Conservation (phyloP, 2,888 invertebrate species). For the Megaustenia siamemsis region DNA sequence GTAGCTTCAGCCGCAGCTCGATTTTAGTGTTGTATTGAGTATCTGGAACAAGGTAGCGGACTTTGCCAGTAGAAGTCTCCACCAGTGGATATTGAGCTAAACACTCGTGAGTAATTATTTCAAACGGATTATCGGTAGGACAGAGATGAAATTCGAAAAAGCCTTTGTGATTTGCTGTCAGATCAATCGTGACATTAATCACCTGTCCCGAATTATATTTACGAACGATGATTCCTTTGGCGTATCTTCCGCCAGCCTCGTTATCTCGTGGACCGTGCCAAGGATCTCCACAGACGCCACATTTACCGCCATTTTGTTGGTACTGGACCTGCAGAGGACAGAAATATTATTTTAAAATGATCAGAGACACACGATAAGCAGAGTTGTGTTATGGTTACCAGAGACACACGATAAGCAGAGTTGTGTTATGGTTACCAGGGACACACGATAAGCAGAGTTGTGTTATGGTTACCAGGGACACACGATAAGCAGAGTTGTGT, state of each 20-base stretch:
- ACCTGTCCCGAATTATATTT: constrained; percentile 74
- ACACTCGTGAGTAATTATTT: constrained; percentile 73
- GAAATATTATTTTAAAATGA: neutral
- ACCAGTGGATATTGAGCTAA: constrained; percentile 66
- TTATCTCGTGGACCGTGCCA: constrained; percentile 81
- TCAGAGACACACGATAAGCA: too few relatives aligned
- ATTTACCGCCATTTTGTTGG: constrained; percentile 84
- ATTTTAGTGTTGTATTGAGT: constrained; percentile 55
- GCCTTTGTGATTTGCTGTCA: constrained; percentile 79
- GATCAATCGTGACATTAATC: constrained; percentile 74
- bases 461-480: too few relatives aligned
- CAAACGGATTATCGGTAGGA: constrained; percentile 60
- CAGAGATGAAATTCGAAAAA: constrained; percentile 76
- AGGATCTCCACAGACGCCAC: constrained; percentile 94
- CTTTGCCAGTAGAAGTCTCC: constrained; percentile 58
- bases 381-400: too few relatives aligned
- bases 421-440: too few relatives aligned
- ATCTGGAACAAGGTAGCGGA: constrained; percentile 61
- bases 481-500: too few relatives aligned
- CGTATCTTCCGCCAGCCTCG: constrained; percentile 78
- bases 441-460: too few relatives aligned
- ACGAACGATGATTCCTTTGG: constrained; percentile 76
- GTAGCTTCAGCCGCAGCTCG: constrained; percentile 63
- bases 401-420: too few relatives aligned
- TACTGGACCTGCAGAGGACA: constrained; percentile 68